Base-by-base conservation (phyloP, 1,140 invertebrate genomes). In the Coenobita brevimanus region DNA sequence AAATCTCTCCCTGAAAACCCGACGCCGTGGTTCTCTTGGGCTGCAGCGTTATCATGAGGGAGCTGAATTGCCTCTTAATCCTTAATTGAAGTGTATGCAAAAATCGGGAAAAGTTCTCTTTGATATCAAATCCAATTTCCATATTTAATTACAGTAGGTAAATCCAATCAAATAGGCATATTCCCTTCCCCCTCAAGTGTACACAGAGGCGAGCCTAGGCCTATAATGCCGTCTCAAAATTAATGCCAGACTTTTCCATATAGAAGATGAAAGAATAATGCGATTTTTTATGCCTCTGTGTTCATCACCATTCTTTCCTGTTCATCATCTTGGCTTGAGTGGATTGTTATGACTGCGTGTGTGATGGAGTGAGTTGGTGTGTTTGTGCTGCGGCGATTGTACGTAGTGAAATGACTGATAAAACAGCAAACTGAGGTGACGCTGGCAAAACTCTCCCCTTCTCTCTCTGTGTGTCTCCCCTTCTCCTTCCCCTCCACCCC, bases 121-220 rank as follows among this genome's bases (percentile, higher is more conserved):
- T 87, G 84, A 87, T 87, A 80, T 87, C 62, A 80, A 87, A 87
- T 64, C 30, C 76, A 80, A 87, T 87, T 87, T 87, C 84, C 84
- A 87, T 87, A 81, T 81, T 87, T 87, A 87, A 87, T 87, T 87
- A 87, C 84, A 80, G 41, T 87, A 80, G 84, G 84, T 81, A 87
- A 87, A 87, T 87, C 84, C 84, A 87, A 87, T 87, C 84, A 87
- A 80, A 87, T 38, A 87, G 84, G 84, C 84, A 71, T 87, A 87
- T 71, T 71, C 75, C 82, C 64, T 41, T 54, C 83, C 73, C 64
- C 73, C 60, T 54, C 84, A 43, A 69, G 64, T 80, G 64, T 71
- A 71, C 62, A 71, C 84, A 80, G 30, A n/a, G 24, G 15, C 24
- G 36, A 33, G 41, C 38, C 41, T 80, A 79, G 76, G 76, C 84